Percentiles rank a stretch among this genome's conserved stretches.
Conservation (phyloP, 2,797 vertebrate genomes). For the Potorous gilbertii region DNA sequence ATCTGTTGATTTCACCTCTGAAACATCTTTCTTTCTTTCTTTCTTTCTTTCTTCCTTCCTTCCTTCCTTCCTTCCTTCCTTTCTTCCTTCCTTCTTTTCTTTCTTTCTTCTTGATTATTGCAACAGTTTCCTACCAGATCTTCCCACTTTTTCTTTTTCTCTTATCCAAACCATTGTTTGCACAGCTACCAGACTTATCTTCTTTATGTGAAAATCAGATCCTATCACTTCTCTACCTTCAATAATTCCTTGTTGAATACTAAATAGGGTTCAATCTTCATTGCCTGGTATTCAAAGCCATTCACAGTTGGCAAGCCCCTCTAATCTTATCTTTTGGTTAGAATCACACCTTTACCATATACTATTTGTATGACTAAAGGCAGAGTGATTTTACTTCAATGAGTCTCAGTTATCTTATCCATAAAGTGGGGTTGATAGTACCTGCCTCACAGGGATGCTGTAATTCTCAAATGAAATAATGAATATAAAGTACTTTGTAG, state of each 20-base stretch:
- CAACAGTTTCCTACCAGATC: neutral
- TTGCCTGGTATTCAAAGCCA: neutral
- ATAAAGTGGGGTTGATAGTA: neutral
- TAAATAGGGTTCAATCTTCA: neutral
- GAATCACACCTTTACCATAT: neutral
- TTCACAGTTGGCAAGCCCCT: neutral
- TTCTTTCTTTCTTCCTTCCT: neutral
- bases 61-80: neutral
- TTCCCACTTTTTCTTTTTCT: neutral
- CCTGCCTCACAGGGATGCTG: neutral
- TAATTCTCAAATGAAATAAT: neutral
- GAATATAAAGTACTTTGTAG: neutral
- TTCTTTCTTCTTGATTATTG: neutral
- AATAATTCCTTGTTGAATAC: neutral
- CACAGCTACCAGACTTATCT: neutral
- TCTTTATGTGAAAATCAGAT: neutral
- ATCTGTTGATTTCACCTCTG: neutral
- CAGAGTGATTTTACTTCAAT: neutral
- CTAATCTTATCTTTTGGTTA: neutral
- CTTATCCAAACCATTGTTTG: neutral
- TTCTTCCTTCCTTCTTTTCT: too few relatives aligned
- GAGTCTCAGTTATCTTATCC: neutral
- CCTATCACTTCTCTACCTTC: neutral
- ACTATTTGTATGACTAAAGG: neutral
- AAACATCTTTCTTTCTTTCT: neutral